These are phyloP conservation scores for Phocoena phocoena DNA, from an alignment of 2,113 vertebrate genomes.

Conservation along the genomic window DNA sequence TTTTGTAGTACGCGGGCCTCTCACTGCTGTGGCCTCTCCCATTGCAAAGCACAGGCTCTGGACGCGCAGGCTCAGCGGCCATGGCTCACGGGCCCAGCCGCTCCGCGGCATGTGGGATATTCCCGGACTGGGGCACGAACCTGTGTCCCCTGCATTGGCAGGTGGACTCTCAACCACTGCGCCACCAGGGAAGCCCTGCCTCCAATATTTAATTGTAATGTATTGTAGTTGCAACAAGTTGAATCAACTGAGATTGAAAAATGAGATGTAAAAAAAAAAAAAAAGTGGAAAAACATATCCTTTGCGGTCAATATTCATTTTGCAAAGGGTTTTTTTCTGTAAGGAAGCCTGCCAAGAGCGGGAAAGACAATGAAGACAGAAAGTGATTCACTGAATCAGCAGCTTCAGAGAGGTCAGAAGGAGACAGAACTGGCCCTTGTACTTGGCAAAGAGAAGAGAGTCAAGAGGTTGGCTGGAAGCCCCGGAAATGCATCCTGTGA, in stretches of 20 bases:
- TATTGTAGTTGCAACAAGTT: neutral
- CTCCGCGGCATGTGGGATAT: too few relatives aligned
- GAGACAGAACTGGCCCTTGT: neutral
- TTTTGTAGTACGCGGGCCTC: too few relatives aligned
- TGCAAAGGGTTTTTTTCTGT: neutral
- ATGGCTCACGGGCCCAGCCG: too few relatives aligned
- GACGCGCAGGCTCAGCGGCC: too few relatives aligned
- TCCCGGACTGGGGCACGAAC: too few relatives aligned
- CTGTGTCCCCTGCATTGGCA: too few relatives aligned
- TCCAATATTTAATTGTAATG: neutral
- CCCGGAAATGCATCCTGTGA: neutral
- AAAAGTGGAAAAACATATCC: neutral
- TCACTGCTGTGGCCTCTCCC: too few relatives aligned
- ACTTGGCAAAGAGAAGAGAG: neutral
- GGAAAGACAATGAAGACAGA: neutral
- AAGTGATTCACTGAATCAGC: neutral
- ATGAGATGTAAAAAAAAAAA: neutral
- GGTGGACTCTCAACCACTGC: too few relatives aligned
- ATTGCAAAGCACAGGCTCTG: too few relatives aligned
- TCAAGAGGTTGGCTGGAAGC: neutral
- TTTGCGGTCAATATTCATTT: constrained; percentile 46
- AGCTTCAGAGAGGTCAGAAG: neutral
- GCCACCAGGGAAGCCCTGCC: neutral
- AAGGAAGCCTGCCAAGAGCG: constrained; percentile 32
- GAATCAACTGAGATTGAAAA: constrained; percentile 25